A percentile compares a stretch with the other conserved stretches of the same genome.
Evolutionary conservation across 1,140 invertebrate species (phyloP).

Genomic region (Ceratitis capitata): DNA sequence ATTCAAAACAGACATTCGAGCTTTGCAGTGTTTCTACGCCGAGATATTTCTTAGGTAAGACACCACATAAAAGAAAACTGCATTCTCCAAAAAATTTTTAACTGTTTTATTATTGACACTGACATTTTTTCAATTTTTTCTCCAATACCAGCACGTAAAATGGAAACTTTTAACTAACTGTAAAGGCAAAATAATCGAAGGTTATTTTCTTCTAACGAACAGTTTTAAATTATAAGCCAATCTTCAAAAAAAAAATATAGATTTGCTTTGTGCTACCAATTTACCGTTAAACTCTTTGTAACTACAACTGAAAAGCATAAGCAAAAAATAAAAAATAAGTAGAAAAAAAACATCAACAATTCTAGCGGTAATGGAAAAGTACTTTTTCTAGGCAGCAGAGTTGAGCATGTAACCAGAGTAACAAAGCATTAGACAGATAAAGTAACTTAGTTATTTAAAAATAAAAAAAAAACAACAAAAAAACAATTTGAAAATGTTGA

Average conservation of each 20-base stretch:
- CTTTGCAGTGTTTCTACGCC: too few relatives aligned
- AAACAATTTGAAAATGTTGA: not conserved
- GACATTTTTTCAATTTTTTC: not conserved
- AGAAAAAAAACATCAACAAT: not conserved
- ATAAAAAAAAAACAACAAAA: not conserved
- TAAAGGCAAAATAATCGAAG: not conserved
- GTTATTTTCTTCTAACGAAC: not conserved
- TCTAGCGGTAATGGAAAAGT: not conserved
- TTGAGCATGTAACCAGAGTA: not conserved
- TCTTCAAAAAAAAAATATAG: too few relatives aligned
- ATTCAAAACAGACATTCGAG: too few relatives aligned
- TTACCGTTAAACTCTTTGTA: not conserved
- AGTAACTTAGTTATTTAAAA: constrained; percentile 16
- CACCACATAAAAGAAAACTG: too few relatives aligned
- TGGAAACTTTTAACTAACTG: not conserved
- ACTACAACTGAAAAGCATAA: not conserved
- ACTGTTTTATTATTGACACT: too few relatives aligned
- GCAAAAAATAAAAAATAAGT: not conserved
- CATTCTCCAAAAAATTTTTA: too few relatives aligned
- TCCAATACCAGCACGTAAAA: not conserved
- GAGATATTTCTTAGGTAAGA: too few relatives aligned
- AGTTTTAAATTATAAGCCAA: not conserved
- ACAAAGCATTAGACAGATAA: not conserved
- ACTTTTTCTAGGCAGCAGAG: not conserved
- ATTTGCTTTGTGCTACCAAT: not conserved